phyloP scores from a whole-genome alignment of 2,888 invertebrate genomes.

The Acrobasis suavella region DNA sequence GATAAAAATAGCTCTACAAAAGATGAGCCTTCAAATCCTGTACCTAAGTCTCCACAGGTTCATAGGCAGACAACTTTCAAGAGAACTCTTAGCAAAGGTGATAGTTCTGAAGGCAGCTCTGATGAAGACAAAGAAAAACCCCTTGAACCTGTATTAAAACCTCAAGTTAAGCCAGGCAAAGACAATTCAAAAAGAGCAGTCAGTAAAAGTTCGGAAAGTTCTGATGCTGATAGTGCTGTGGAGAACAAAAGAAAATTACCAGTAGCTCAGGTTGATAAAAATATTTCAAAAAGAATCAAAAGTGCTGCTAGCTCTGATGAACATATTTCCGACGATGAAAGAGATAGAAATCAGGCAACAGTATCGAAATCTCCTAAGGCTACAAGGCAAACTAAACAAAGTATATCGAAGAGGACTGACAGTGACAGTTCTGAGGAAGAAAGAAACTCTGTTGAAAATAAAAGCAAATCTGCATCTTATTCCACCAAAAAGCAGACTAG shows the following conservation, averaged over 20 bases:
- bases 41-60: background rate
- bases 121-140: conserved; percentile 32
- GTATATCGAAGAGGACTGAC: too few relatives aligned
- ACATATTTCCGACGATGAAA: background rate
- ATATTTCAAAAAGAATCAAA: background rate
- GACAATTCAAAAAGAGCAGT: conserved; percentile 24
- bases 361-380: conserved; percentile 4
- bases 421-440: background rate
- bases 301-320: background rate
- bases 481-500: background rate
- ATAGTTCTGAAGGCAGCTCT: background rate
- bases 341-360: background rate
- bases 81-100: background rate
- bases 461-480: background rate
- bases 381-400: too few relatives aligned
- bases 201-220: background rate
- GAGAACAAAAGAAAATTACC: background rate
- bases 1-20: background rate
- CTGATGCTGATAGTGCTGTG: background rate
- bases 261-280: background rate
- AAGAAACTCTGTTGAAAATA: background rate
- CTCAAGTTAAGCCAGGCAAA: background rate
- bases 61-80: background rate
- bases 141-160: background rate
- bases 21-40: background rate